phyloP scores from a whole-genome alignment of 2,113 vertebrate species.

The Psittacus erithacus region DNA sequence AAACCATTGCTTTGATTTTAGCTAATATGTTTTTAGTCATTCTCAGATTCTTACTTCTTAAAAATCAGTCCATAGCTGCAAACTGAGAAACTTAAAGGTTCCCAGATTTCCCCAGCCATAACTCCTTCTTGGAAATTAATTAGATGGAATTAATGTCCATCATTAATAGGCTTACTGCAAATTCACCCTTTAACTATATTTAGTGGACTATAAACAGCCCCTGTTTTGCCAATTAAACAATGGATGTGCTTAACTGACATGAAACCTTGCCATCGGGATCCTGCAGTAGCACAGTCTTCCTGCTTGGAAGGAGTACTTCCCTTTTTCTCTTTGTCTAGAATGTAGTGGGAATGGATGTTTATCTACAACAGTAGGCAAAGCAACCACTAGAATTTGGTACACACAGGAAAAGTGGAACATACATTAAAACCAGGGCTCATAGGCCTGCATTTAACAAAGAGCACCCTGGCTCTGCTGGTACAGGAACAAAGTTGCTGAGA shows the following conservation, averaged over 20 bases:
- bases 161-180: background rate
- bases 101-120: background rate
- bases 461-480: background rate
- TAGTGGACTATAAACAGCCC: background rate
- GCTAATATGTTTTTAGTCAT: background rate
- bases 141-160: background rate
- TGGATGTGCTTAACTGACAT: background rate
- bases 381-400: background rate
- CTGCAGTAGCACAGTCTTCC: background rate
- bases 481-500: background rate
- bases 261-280: background rate
- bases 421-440: background rate
- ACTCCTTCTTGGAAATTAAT: constrained; percentile 16
- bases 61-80: background rate
- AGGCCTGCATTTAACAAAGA: background rate
- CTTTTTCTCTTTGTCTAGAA: background rate
- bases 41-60: background rate
- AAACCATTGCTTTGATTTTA: background rate
- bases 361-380: background rate
- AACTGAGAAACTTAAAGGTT: background rate
- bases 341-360: rapidly evolving
- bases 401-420: background rate
- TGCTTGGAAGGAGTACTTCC: background rate
- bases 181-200: background rate
- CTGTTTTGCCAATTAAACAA: background rate